Evolutionary conservation across 2,797 vertebrate genomes (phyloP), one percentile per base, ranked within the genome.

Genomic region (Aeoliscus strigatus): DNA sequence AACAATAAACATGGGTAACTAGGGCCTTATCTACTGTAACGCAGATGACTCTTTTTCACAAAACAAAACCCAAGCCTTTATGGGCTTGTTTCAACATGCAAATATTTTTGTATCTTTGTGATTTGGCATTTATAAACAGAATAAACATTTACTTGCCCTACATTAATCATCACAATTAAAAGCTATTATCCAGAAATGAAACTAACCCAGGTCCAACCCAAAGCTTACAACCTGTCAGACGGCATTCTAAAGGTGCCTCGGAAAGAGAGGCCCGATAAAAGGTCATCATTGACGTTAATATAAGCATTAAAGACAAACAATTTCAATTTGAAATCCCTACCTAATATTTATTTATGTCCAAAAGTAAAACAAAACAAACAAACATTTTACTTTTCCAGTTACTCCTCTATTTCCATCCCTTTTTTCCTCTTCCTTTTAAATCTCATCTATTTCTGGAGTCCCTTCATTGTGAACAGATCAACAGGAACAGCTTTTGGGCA

Each of bases 1-100:
- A 70, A 60, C 70, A 58, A 70, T 66, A 72, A 70, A 75, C 36
- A 63, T 43, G 46, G 28, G 51, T 75, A 65, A 80, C 82, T 70
- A 79, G 51, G 34, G 42, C 29, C 43, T 79, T 54, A 70, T 71
- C 68, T 69, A 17, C 49, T 43, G 54, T 62, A 65, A 62, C 36
- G 30, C 32, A 70, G 36, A 76, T 39, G 60, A 38, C 35, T 62
- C 41, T 33, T 60, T 58, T 39, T 59, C 36, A 48, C 52, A 57
- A 30, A 61, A 51, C 66, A 58, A 43, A 50, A 60, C 14, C 23
- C 31, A 47, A 26, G 12, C 33, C 50, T 33, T 47, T 36, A 43
- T 32, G 15, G 52, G 32, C 6, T 45, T 47, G 34, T 42, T 14
- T 27, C 34, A 17, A 53, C n/a, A n/a, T n/a, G n/a, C n/a, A n/a